These are phyloP conservation scores for Lottia gigantea DNA, from an alignment of 2,888 invertebrate species.

Conservation along the genomic window DNA sequence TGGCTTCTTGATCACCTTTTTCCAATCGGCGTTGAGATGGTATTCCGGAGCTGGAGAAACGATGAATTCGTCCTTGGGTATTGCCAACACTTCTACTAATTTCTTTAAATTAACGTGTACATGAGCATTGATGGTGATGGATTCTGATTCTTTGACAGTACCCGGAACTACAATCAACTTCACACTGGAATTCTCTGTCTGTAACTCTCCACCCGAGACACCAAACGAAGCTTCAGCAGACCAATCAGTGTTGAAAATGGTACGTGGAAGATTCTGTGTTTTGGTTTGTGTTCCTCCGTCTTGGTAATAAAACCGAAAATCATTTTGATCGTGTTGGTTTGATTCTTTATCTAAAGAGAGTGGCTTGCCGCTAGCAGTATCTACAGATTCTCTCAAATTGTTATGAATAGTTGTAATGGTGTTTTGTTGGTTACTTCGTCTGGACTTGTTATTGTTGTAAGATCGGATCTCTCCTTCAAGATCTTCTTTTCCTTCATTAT, in stretches of 20 bases:
- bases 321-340: too few species aligned
- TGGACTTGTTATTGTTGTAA: too few species aligned
- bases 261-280: not conserved
- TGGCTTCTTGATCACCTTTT: not conserved
- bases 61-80: not conserved
- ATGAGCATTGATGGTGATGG: not conserved
- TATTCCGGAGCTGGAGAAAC: not conserved
- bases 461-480: too few species aligned
- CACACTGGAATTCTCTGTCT: not conserved
- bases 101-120: not conserved
- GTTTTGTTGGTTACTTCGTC: too few species aligned
- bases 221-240: not conserved
- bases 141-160: not conserved
- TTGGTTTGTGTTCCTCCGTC: not conserved
- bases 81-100: not conserved
- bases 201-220: not conserved
- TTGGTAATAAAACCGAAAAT: too few species aligned
- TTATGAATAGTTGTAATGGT: too few species aligned
- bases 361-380: too few species aligned
- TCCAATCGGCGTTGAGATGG: conserved; percentile 1
- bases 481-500: too few species aligned
- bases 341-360: too few species aligned
- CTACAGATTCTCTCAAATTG: too few species aligned
- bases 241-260: not conserved
- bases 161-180: not conserved